Evolutionary conservation across 2,888 invertebrate species (phyloP), one percentile per base, ranked within the genome.

Genomic region (Drosophila melanocephala): DNA sequence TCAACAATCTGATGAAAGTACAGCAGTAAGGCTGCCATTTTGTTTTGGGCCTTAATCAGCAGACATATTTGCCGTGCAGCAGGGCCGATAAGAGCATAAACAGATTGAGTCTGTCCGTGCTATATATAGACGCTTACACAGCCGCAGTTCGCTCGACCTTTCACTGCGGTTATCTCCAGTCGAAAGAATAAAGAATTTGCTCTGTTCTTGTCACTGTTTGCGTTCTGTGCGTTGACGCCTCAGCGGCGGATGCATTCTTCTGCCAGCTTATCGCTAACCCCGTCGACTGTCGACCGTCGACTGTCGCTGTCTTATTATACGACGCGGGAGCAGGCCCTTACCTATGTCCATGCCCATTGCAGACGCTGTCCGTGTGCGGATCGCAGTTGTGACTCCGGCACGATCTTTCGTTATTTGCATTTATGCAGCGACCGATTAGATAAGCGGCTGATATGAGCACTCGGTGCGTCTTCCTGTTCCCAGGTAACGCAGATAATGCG

Each of bases 391-490:
- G 69, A 61, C 67, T 74, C 58, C 60, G 75, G 56, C 68, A 70
- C 83, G 84, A 90, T 91, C 90, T 90, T 75, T 69, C 68, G 67
- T 77, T 92, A 91, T 92, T 91, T 92, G 90, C 91, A 92, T 92
- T 90, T 88, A 86, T 85, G 84, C 87, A 90, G 77, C 76, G 80
- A 57, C 64, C 61, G 92, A 92, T 92, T 90, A 92, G 92, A 92
- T 92, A 91, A 90, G 87, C 72, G 58, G 16, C 67, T 68, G 84
- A 84, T 83, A 83, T 65, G 75, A 52, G 42, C 56, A 65, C 74
- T 68, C 59, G 62, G 72, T 75, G 64, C 71, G 81, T 88, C 91
- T 90, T 90, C 89, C 91, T 90, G 91, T 91, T 84, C 78, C 81
- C 81, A 80, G 77, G 72, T 77, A 77, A 37, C 70, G 51, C 77